A percentile compares a stretch with the other conserved stretches of the same genome.
phyloP scores from a whole-genome alignment of 2,113 vertebrate genomes.

The Oophaga pumilio region DNA sequence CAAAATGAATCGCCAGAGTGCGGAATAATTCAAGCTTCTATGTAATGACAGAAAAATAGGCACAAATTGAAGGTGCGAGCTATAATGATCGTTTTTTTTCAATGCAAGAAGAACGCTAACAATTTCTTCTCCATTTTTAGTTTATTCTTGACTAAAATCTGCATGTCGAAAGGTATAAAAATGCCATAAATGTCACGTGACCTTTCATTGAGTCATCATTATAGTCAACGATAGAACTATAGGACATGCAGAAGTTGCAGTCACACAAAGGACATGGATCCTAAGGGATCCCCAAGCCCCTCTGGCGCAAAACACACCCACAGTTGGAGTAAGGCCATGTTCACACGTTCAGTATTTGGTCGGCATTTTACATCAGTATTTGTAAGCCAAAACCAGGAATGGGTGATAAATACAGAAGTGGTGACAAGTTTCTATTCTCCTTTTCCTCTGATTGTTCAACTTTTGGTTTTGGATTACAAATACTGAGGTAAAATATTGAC shows the following conservation, averaged over 20 bases:
- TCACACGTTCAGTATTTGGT: too few species aligned
- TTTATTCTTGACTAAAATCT: neutral
- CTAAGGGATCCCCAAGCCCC: too few species aligned
- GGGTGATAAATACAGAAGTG: too few species aligned
- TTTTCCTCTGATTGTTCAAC: too few species aligned
- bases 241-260: neutral
- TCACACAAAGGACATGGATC: too few species aligned
- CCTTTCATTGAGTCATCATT: neutral
- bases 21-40: slow-evolving; percentile 21
- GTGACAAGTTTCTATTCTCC: too few species aligned
- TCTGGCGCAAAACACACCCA: too few species aligned
- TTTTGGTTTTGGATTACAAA: too few species aligned
- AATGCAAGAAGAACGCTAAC: neutral
- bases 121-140: neutral
- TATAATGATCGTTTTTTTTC: slow-evolving; percentile 11
- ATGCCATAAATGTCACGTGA: neutral
- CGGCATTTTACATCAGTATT: too few species aligned
- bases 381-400: too few species aligned
- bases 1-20: slow-evolving; percentile 32
- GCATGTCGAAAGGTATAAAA: neutral
- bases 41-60: slow-evolving; percentile 29
- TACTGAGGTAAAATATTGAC: too few species aligned
- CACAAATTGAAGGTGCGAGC: slow-evolving; percentile 1
- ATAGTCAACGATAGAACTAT: neutral
- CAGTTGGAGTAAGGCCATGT: too few species aligned